phyloP scores from a whole-genome alignment of 2,888 invertebrate genomes.

The Yponomeuta malinellus region DNA sequence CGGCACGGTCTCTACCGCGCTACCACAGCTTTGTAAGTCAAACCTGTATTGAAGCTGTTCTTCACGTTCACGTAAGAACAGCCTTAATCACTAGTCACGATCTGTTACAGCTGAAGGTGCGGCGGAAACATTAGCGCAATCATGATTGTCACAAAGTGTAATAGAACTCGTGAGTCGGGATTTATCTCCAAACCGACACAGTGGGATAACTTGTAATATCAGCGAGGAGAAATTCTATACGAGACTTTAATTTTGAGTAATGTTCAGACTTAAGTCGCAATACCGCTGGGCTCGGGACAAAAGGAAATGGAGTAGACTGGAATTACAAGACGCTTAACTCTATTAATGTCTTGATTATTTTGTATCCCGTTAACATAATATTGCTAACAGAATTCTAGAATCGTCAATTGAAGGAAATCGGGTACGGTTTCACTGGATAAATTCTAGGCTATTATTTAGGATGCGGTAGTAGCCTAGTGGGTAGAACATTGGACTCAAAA shows the following conservation, averaged over 20 bases:
- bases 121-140: not conserved
- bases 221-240: slow-evolving; percentile 15
- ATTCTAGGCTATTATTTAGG: no score
- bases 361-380: no score
- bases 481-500: no score
- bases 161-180: not conserved
- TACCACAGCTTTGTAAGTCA: not conserved
- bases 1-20: no score
- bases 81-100: not conserved
- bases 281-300: slow-evolving; percentile 20
- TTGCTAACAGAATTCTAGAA: no score
- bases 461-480: no score
- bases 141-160: not conserved
- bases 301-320: slow-evolving; percentile 18
- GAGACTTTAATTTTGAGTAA: slow-evolving; percentile 26
- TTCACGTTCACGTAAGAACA: no score
- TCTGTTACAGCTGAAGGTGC: not conserved
- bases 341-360: no score
- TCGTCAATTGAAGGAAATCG: no score
- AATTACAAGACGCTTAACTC: no score
- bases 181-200: slow-evolving; percentile 10
- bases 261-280: slow-evolving; percentile 24
- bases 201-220: slow-evolving; percentile 10
- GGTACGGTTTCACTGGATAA: no score
- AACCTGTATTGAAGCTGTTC: not conserved